These are phyloP conservation scores for Bos taurus DNA, from an alignment of 2,113 vertebrate genomes.

Conservation along the genomic window DNA sequence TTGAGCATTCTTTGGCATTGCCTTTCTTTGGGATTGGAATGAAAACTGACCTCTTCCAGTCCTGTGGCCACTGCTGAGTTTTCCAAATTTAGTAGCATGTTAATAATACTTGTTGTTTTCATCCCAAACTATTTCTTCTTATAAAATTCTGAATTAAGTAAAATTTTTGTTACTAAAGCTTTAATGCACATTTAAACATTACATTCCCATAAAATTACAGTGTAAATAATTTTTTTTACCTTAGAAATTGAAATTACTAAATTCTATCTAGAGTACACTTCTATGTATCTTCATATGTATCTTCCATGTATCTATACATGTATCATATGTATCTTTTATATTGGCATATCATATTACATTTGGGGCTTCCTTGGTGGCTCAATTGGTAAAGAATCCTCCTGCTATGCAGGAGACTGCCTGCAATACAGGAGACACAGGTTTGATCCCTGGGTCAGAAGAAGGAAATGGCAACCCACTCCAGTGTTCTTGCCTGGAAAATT, in stretches of 20 bases:
- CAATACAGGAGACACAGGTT: rapidly evolving
- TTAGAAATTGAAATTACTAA: conserved; percentile 3
- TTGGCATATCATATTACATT: neutral
- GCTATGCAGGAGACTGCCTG: neutral
- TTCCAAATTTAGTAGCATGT: neutral
- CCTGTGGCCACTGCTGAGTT: no score
- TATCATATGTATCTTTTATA: neutral
- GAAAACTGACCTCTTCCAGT: no score
- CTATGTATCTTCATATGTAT: neutral
- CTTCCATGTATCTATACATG: neutral
- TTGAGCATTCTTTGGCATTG: no score
- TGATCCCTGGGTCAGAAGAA: neutral
- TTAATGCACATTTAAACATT: neutral
- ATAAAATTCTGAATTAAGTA: neutral
- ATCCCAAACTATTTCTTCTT: neutral
- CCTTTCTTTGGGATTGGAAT: no score
- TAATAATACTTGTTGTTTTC: conserved; percentile 13
- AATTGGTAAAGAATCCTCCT: neutral
- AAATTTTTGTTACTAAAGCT: conserved; percentile 32
- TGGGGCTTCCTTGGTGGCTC: neutral
- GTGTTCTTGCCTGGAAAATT: neutral
- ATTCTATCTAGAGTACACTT: neutral
- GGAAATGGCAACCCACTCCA: neutral
- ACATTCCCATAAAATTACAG: neutral
- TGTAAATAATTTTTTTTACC: conserved; percentile 22